Base-by-base conservation (phyloP, 2,797 vertebrate genomes). In the Melanotaenia parkinsoni region DNA sequence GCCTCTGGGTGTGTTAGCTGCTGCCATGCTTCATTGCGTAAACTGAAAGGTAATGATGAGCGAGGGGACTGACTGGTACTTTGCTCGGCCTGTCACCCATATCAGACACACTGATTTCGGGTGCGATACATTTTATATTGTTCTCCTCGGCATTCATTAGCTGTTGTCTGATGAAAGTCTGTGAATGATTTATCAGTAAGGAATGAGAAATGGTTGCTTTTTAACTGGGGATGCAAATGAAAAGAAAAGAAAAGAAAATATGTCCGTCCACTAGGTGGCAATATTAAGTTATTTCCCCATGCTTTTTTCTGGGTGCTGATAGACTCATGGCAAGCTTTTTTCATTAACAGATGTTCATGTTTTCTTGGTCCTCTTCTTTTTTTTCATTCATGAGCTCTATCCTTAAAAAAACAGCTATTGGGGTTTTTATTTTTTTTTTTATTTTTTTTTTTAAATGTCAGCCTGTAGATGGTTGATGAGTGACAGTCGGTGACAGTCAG, bases 221-320 rank as follows among this genome's bases (percentile, higher is more conserved):
- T 37, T 5, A n/a, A 20, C 1, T 45, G 24, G 3, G 45, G 20
- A 50, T 20, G 22, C 20, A 50, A 50, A 50, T n/a, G 20, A 50
- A 50, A 50, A 50, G 45, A 50, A 22, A 50, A 50, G 45, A 50
- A 50, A 33, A 38, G 22, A 24, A 22, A 62, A 47, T 58, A 72
- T 56, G 40, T 76, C 69, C 81, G 22, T 83, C 93, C 94, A 94
- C 93, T 91, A 94, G 94, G 75, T 88, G 94, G 94, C 90, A 71
- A 76, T 76, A 67, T 83, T 47, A 82, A 78, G 69, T 74, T 53
- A 26, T 66, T 70, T 69, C 69, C 24, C 38, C 58, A 5, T 51
- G 26, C 28, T 4, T 50, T 40, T 60, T 40, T 63, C 47, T 6
- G 8, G 45, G 3, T 30, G 32, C 28, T 14, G 8, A 30, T 4